These are phyloP conservation scores for Mallotus villosus DNA, from an alignment of 2,797 vertebrate genomes.

Conservation along the genomic window DNA sequence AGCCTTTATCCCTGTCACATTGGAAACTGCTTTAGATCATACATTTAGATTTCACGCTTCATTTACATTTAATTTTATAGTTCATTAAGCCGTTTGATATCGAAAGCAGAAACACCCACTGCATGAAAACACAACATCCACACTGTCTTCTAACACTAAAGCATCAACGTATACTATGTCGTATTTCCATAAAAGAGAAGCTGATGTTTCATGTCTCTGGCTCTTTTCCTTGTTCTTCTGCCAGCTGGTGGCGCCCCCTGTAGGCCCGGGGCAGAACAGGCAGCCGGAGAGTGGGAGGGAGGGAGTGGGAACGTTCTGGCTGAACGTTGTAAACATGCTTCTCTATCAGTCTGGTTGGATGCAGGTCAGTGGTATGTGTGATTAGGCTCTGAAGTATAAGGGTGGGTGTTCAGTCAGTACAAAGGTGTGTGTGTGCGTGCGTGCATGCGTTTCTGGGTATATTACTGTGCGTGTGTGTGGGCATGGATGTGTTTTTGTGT, in stretches of 20 bases:
- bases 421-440: neutral
- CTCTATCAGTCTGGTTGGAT: constrained; percentile 22
- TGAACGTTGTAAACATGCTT: constrained; percentile 33
- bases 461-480: neutral
- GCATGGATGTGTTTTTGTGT: neutral
- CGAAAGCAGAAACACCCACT: too few relatives aligned
- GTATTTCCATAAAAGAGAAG: too few relatives aligned
- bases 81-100: too few relatives aligned
- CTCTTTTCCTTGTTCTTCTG: neutral
- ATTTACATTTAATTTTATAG: too few relatives aligned
- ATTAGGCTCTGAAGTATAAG: constrained; percentile 12
- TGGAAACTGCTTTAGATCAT: too few relatives aligned
- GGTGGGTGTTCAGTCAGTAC: constrained; percentile 6
- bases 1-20: too few relatives aligned
- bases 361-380: constrained; percentile 36
- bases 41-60: too few relatives aligned
- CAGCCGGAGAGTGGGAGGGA: constrained; percentile 48
- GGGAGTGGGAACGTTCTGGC: constrained; percentile 15
- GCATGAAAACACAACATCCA: too few relatives aligned
- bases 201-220: too few relatives aligned
- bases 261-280: constrained; percentile 20
- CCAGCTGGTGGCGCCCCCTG: constrained; percentile 27
- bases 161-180: too few relatives aligned
- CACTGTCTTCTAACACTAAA: too few relatives aligned
- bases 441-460: neutral